phyloP scores from a whole-genome alignment of 2,113 vertebrate genomes.

The Petaurus breviceps region DNA sequence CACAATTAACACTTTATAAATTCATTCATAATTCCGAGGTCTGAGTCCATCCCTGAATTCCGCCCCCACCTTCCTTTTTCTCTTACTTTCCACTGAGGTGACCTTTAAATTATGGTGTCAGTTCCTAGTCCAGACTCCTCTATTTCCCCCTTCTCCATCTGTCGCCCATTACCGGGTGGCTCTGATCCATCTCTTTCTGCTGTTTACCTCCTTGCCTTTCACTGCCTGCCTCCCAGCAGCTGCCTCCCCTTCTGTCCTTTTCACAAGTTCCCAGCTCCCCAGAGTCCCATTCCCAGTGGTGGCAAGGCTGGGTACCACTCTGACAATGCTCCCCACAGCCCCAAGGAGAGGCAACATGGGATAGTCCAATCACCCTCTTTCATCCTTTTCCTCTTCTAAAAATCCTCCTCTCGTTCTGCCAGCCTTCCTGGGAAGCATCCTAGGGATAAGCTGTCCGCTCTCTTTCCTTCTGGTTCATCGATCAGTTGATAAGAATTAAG shows the following conservation, averaged over 20 bases:
- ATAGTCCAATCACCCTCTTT: neutral
- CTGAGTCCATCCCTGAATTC: neutral
- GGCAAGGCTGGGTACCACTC: neutral
- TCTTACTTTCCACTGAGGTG: constrained; percentile 74
- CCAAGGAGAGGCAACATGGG: neutral
- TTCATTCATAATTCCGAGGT: neutral
- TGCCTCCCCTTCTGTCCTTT: constrained; percentile 45
- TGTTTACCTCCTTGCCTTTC: constrained; percentile 23
- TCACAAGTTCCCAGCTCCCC: constrained; percentile 62
- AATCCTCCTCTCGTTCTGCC: neutral
- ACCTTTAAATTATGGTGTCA: constrained; percentile 79
- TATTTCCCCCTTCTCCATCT: constrained; percentile 77
- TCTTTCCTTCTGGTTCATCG: neutral
- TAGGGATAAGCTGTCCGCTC: neutral
- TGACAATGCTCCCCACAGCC: neutral
- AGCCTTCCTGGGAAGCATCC: neutral
- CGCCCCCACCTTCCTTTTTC: constrained; percentile 30
- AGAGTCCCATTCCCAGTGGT: constrained; percentile 24
- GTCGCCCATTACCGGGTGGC: constrained; percentile 67
- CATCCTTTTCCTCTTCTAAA: neutral
- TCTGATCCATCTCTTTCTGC: constrained; percentile 5
- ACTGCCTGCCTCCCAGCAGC: constrained; percentile 16
- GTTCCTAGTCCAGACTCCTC: constrained; percentile 70
- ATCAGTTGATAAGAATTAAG: neutral
- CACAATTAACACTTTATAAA: neutral